Evolutionary conservation across 2,113 vertebrate species (phyloP), one percentile per base, ranked within the genome.

Genomic region (Tragelaphus buxtoni): DNA sequence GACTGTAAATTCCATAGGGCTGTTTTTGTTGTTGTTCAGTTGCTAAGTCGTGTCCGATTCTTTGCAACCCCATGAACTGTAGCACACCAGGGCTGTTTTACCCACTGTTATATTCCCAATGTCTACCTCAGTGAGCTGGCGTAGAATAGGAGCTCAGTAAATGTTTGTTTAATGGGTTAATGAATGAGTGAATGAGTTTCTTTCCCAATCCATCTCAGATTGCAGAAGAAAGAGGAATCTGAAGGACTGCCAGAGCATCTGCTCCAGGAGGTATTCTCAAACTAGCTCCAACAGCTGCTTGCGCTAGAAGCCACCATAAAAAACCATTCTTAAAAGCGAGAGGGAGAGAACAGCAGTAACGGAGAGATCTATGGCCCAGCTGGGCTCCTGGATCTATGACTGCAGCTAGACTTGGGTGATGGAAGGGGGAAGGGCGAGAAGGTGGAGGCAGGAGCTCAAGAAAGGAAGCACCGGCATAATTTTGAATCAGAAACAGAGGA

Each of bases 301-400:
- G 97, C 98, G 97, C 97, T 98, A 97, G 98, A 98, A 98, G 96
- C 91, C 95, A 98, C 97, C 96, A 93, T 98, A 98, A 98, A 97
- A 97, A 98, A 97, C 96, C 98, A 95, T 98, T 98, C 98, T 98
- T 98, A 98, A 98, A 98, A 98, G 97, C 90, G 85, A 94, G 47
- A 72, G 91, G 56, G 74, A 96, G 69, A 28, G 88, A 98, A 95
- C 90, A 98, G 95, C 97, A 96, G 97, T 98, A 97, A 98, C 86
- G 0, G 0, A 51, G 97, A 98, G 97, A 98, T 98, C 96, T 97
- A 98, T 56, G 91, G 97, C 97, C 95, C 97, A 94, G 83, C 90
- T 95, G 97, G 89, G 95, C 87, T 28, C 93, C 97, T 86, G 92
- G 93, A 87, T 9, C 58, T 51, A 0, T 60, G 84, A 55, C 58